These are phyloP conservation scores for Cherax quadricarinatus DNA, from an alignment of 1,140 invertebrate genomes.

Conservation along the genomic window DNA sequence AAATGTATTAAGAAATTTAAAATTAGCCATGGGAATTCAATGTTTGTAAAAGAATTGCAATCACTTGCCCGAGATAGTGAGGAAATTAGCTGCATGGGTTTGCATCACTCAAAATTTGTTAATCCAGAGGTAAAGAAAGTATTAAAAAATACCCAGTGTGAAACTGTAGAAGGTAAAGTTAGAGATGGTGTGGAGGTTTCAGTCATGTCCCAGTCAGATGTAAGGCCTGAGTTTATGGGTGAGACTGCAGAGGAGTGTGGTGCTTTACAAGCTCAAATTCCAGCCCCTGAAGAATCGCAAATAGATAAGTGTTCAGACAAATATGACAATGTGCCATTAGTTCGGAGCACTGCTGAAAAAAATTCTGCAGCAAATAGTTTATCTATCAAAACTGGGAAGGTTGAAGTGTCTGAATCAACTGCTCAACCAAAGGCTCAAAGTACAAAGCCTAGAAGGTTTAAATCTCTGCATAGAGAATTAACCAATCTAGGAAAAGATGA, in stretches of 20 bases:
- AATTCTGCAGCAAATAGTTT: not conserved
- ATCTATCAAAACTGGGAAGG: not conserved
- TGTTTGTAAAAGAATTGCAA: not conserved
- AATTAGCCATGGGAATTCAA: not conserved
- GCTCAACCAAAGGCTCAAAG: not conserved
- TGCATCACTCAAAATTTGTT: constrained; percentile 11
- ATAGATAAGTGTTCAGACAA: not conserved
- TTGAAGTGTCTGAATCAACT: not conserved
- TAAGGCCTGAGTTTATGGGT: constrained; percentile 16
- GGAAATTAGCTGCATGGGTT: constrained; percentile 1
- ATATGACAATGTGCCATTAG: not conserved
- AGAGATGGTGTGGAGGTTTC: not conserved
- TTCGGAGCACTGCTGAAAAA: not conserved
- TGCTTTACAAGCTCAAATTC: constrained; percentile 24
- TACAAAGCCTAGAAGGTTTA: constrained; percentile 5
- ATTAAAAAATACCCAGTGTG: not conserved
- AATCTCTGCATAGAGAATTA: constrained; percentile 21
- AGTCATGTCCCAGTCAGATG: too few relatives aligned
- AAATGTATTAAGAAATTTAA: not conserved
- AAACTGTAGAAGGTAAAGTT: not conserved
- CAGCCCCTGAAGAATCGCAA: not conserved
- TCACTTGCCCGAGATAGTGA: constrained; percentile 10
- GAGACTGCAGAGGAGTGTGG: constrained; percentile 36
- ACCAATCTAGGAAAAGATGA: constrained; percentile 42
- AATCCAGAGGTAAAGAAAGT: not conserved